These are phyloP conservation scores for Periophthalmus modestus DNA, from an alignment of 2,113 vertebrate genomes.

Conservation along the genomic window DNA sequence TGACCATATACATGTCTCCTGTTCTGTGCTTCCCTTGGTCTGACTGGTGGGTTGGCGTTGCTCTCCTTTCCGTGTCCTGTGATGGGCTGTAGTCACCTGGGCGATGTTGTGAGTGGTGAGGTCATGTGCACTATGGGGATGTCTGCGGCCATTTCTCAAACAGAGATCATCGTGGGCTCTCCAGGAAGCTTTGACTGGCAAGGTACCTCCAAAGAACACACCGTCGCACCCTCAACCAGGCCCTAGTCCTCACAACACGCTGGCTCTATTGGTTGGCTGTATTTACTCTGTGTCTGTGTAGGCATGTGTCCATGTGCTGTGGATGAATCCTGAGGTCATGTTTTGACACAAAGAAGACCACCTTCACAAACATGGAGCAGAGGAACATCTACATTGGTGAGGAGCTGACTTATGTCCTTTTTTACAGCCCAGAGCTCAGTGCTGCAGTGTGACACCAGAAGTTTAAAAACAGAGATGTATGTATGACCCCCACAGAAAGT, in stretches of 20 bases:
- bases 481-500: too few relatives aligned
- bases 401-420: too few relatives aligned
- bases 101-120: conserved; percentile 66
- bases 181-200: conserved; percentile 91
- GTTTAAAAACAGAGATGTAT: too few relatives aligned
- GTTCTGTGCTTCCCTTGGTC: neutral
- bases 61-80: neutral
- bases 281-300: conserved; percentile 7
- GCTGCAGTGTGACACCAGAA: too few relatives aligned
- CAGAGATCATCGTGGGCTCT: conserved; percentile 81
- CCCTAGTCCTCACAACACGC: too few relatives aligned
- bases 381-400: conserved; percentile 63
- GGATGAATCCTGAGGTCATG: conserved; percentile 46
- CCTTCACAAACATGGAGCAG: conserved; percentile 35
- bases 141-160: conserved; percentile 81
- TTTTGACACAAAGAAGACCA: conserved; percentile 29
- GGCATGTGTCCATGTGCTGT: conserved; percentile 63
- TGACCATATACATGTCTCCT: neutral
- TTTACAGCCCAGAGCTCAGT: too few relatives aligned
- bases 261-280: too few relatives aligned
- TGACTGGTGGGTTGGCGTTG: neutral
- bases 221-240: too few relatives aligned
- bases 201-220: conserved; percentile 69
- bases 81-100: conserved; percentile 71
- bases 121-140: conserved; percentile 91